These are phyloP conservation scores for Trachelipus rathkii DNA, from an alignment of 1,140 invertebrate genomes.

Conservation along the genomic window DNA sequence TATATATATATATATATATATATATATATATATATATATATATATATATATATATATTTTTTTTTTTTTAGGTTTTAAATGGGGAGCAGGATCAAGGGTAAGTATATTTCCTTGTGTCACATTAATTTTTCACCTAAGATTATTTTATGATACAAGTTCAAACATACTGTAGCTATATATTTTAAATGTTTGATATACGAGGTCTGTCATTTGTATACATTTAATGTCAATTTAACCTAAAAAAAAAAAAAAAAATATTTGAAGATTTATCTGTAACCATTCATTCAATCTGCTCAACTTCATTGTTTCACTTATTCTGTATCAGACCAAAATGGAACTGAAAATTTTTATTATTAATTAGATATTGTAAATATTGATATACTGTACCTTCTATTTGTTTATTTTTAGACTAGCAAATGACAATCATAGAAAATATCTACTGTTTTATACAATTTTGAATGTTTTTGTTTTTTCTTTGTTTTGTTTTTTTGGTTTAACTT, in stretches of 20 bases:
- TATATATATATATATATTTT: not conserved
- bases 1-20: not conserved
- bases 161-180: not conserved
- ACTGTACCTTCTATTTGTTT: no score
- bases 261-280: not conserved
- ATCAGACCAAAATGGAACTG: no score
- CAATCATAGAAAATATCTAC: no score
- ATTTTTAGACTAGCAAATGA: no score
- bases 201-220: not conserved
- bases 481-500: not conserved
- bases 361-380: no score
- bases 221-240: not conserved
- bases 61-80: not conserved
- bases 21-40: slow-evolving; percentile 2
- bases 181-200: not conserved
- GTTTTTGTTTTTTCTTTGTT: not conserved
- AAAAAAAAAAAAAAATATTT: not conserved
- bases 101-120: not conserved
- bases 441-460: not conserved
- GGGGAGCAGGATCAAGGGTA: not conserved
- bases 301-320: no score
- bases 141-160: not conserved
- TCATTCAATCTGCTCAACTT: not conserved
- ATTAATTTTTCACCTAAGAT: not conserved
- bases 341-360: no score